Percentiles rank a stretch among this genome's conserved stretches.
These are phyloP conservation scores for Himalopsyche japonica DNA, from an alignment of 2,888 invertebrate genomes.

Conservation along the genomic window DNA sequence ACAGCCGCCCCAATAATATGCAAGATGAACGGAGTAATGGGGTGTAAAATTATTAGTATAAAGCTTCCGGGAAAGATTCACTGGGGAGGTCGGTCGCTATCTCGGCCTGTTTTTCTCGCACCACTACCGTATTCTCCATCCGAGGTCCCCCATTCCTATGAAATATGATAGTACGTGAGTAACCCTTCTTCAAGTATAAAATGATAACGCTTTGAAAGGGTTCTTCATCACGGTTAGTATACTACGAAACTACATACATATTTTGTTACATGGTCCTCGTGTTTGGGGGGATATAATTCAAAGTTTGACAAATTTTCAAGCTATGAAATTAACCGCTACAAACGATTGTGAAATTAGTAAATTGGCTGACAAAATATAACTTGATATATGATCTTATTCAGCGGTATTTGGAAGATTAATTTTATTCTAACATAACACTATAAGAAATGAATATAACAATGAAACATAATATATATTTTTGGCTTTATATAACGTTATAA, in stretches of 20 bases:
- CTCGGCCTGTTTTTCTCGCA: constrained; percentile 28
- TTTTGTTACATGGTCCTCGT: background rate
- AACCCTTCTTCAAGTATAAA: background rate
- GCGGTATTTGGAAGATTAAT: too few relatives aligned
- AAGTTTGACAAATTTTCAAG: background rate
- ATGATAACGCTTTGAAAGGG: background rate
- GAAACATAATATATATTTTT: too few relatives aligned
- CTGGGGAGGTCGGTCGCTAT: constrained; percentile 19
- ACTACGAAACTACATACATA: background rate
- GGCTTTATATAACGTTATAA: too few relatives aligned
- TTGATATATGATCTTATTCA: background rate
- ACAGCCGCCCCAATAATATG: constrained; percentile 37
- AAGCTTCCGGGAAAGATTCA: constrained; percentile 39
- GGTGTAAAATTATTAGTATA: constrained; percentile 41
- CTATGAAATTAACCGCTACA: background rate
- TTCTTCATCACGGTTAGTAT: background rate
- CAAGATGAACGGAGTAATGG: constrained; percentile 42
- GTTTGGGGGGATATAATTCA: background rate
- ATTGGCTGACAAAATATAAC: background rate
- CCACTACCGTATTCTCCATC: constrained; percentile 17
- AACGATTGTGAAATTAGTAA: background rate
- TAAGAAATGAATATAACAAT: too few relatives aligned
- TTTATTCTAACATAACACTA: too few relatives aligned
- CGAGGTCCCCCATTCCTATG: constrained; percentile 23
- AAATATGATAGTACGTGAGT: constrained; percentile 21